These are phyloP conservation scores for Psilopogon haemacephalus DNA, from an alignment of 2,113 vertebrate species.

Conservation along the genomic window DNA sequence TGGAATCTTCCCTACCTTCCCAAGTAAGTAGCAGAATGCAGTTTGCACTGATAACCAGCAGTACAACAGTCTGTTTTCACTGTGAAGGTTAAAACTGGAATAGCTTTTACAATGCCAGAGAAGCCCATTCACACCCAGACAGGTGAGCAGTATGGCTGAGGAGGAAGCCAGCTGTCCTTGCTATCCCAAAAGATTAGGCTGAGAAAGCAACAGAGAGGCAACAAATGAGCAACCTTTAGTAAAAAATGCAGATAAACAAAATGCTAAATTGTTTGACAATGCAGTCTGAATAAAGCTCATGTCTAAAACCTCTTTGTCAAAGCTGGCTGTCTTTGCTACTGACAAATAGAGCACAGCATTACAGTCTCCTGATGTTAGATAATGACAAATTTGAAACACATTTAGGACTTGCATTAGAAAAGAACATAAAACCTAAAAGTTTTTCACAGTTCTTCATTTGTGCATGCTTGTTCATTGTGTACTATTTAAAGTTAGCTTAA, in stretches of 20 bases:
- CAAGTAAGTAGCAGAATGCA: neutral
- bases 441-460: neutral
- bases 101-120: neutral
- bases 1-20: neutral
- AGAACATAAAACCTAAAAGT: neutral
- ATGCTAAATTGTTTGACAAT: neutral
- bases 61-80: neutral
- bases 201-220: neutral
- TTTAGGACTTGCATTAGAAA: neutral
- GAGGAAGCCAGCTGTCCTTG: neutral
- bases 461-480: neutral
- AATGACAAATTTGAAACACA: neutral
- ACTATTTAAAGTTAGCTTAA: neutral
- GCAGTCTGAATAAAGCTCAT: neutral
- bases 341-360: neutral
- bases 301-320: neutral
- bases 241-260: neutral
- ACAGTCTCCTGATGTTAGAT: neutral
- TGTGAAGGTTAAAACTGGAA: fast-evolving
- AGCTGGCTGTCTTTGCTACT: neutral
- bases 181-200: neutral
- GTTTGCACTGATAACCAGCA: neutral
- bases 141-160: neutral
- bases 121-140: neutral
- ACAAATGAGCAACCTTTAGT: neutral